Evolutionary conservation across 2,113 vertebrate species (phyloP).

Genomic region (Neolamprologus sp.): DNA sequence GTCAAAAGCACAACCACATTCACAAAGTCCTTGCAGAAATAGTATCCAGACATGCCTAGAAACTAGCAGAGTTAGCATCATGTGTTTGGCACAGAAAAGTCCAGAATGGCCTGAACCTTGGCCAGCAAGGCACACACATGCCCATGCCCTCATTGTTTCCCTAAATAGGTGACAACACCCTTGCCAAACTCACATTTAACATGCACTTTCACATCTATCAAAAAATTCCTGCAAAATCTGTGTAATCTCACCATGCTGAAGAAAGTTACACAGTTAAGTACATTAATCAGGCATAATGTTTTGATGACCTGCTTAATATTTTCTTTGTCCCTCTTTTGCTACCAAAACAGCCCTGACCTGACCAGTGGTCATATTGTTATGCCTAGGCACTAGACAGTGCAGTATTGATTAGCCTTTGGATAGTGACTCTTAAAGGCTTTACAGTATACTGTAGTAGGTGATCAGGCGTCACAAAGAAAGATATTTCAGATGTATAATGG

Average conservation of each 20-base stretch:
- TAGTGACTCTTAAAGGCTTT: neutral
- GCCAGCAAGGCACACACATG: neutral
- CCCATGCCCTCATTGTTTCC: neutral
- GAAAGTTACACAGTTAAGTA: neutral
- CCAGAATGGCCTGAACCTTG: neutral
- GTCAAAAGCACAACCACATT: neutral
- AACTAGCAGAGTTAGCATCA: neutral
- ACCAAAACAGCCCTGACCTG: neutral
- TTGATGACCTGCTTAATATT: neutral
- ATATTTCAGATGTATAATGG: neutral
- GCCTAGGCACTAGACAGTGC: neutral
- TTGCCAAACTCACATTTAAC: neutral
- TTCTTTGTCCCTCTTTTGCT: neutral
- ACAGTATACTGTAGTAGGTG: neutral
- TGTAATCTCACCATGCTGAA: neutral
- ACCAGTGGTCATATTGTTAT: neutral
- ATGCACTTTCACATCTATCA: neutral
- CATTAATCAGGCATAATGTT: fast-evolving
- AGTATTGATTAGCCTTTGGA: neutral
- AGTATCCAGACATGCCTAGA: neutral
- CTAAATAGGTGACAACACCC: neutral
- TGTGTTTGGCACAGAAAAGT: neutral
- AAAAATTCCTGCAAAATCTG: neutral
- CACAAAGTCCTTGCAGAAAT: neutral
- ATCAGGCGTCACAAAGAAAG: neutral